Evolutionary conservation across 2,888 invertebrate species (phyloP).

Genomic region (Polydrusus cervinus): DNA sequence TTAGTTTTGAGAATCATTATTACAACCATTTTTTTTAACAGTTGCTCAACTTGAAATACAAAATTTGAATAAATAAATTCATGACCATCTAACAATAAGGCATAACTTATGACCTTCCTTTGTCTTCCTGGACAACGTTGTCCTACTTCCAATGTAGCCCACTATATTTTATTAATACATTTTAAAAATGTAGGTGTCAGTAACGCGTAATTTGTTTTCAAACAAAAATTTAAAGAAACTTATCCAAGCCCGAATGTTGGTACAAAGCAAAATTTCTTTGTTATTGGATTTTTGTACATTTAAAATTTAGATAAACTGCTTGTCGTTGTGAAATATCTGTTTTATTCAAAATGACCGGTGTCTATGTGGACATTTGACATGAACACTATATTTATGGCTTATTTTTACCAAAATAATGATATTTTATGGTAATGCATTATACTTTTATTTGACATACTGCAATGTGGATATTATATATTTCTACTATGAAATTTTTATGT

Average conservation of each 20-base stretch:
- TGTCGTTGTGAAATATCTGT: background rate
- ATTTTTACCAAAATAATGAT: background rate
- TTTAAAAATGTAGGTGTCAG: conserved; percentile 1
- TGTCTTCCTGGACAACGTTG: background rate
- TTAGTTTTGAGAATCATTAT: too few relatives aligned
- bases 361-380: background rate
- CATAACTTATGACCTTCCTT: background rate
- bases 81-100: background rate
- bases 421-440: background rate
- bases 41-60: too few relatives aligned
- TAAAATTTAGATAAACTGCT: background rate
- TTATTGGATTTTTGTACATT: background rate
- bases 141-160: conserved; percentile 5
- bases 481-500: too few relatives aligned
- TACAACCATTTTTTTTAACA: too few relatives aligned
- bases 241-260: background rate
- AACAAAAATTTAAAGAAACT: background rate
- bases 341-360: background rate
- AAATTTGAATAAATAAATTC: too few relatives aligned
- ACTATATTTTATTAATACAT: background rate
- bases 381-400: background rate
- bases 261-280: background rate
- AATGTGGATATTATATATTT: too few relatives aligned
- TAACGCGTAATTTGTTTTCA: conserved; percentile 2
- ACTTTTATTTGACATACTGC: background rate